Evolutionary conservation across 2,888 invertebrate genomes (phyloP).

Genomic region (Microchrysa polita): DNA sequence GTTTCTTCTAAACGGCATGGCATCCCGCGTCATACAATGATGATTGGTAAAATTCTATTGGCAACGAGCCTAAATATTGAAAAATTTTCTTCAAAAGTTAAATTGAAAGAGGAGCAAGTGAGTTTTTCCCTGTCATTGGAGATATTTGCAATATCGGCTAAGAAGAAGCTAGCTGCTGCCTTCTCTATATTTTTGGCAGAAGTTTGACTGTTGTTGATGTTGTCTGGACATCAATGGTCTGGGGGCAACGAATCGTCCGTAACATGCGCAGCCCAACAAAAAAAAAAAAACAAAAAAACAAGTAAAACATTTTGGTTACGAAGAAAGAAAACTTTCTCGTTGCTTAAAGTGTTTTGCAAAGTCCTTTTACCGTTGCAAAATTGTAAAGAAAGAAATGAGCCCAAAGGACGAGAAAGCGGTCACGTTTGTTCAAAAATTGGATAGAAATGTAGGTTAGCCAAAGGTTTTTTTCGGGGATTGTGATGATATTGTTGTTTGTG

Average conservation of each 20-base stretch:
- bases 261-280: not conserved
- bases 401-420: not conserved
- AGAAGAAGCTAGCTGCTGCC: no score
- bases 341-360: conserved; percentile 34
- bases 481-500: conserved; percentile 16
- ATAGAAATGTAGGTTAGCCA: conserved; percentile 27
- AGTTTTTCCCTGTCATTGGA: conserved; percentile 16
- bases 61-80: conserved; percentile 35
- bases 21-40: conserved; percentile 17
- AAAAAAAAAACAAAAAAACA: not conserved
- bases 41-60: conserved; percentile 29
- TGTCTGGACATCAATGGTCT: conserved; percentile 13
- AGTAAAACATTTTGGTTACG: not conserved
- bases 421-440: conserved; percentile 26
- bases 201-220: not conserved
- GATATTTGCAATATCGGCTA: no score
- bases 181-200: no score
- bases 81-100: conserved; percentile 33
- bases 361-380: not conserved
- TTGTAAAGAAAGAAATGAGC: not conserved
- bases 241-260: conserved; percentile 13
- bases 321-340: conserved; percentile 25
- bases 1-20: no score
- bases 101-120: conserved; percentile 25
- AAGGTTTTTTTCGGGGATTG: conserved; percentile 4